phyloP scores from a whole-genome alignment of 1,140 invertebrate species.

The Homalodisca vitripennis region DNA sequence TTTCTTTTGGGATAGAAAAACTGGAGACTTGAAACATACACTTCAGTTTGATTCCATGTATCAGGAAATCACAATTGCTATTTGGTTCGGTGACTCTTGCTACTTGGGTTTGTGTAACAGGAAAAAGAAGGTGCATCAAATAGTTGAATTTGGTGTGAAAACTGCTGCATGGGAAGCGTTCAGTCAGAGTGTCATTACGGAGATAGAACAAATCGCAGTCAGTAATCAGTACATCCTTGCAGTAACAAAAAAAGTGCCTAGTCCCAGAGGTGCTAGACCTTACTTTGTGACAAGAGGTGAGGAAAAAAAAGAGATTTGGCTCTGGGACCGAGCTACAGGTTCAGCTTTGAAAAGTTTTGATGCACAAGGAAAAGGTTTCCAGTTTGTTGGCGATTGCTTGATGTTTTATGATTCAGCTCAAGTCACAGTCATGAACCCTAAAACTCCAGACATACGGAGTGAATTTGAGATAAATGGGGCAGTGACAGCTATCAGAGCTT shows the following conservation, averaged over 20 bases:
- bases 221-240: background rate
- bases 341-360: background rate
- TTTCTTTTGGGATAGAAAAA: conserved; percentile 21
- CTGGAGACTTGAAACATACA: conserved; percentile 4
- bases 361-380: background rate
- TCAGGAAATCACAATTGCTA: background rate
- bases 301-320: background rate
- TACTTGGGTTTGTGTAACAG: conserved; percentile 5
- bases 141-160: conserved; percentile 13
- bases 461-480: conserved; percentile 4
- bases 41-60: conserved; percentile 14
- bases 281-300: background rate
- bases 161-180: background rate
- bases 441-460: conserved; percentile 11
- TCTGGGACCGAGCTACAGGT: conserved; percentile 12
- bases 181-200: background rate
- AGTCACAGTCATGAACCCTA: conserved; percentile 2
- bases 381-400: conserved; percentile 17
- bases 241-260: background rate
- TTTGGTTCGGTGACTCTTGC: conserved; percentile 6
- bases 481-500: background rate
- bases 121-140: background rate
- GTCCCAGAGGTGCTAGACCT: background rate
- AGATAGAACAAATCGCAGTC: conserved; percentile 4
- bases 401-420: conserved; percentile 8